Conservation (phyloP, 2,113 vertebrate genomes). For the Corythaeola cristata region DNA sequence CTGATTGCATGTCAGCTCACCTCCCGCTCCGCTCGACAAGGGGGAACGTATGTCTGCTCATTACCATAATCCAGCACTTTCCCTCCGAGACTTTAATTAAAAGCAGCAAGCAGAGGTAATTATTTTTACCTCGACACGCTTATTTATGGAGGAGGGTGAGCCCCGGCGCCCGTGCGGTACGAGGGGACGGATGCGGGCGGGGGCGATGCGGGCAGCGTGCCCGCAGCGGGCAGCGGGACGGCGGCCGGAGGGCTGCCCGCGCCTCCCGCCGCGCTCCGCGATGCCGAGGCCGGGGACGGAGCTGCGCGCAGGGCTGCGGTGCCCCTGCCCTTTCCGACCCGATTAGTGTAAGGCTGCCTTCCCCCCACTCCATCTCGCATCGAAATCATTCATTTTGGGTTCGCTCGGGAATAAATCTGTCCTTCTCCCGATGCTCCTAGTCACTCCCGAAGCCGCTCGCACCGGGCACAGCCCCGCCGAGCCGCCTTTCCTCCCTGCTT, state of each 20-base stretch:
- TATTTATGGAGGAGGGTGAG: slow-evolving; percentile 75
- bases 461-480: not conserved
- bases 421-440: not conserved
- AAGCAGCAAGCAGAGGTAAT: slow-evolving; percentile 90
- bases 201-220: slow-evolving; percentile 24
- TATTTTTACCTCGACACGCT: slow-evolving; percentile 81
- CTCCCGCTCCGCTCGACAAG: slow-evolving; percentile 83
- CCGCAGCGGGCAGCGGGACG: slow-evolving; percentile 35
- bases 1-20: slow-evolving; percentile 84
- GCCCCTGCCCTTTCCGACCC: not conserved
- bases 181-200: slow-evolving; percentile 16
- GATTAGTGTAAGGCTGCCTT: not conserved
- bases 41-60: slow-evolving; percentile 87
- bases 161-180: slow-evolving; percentile 60
- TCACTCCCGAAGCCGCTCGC: not conserved
- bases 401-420: not conserved
- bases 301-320: not conserved
- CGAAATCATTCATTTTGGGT: not conserved
- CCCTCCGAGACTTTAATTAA: slow-evolving; percentile 95
- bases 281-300: not conserved
- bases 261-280: not conserved
- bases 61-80: slow-evolving; percentile 96
- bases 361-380: not conserved
- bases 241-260: not conserved
- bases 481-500: not conserved